These are phyloP conservation scores for Taenioides sp. DNA, from an alignment of 2,797 vertebrate genomes.

Conservation along the genomic window DNA sequence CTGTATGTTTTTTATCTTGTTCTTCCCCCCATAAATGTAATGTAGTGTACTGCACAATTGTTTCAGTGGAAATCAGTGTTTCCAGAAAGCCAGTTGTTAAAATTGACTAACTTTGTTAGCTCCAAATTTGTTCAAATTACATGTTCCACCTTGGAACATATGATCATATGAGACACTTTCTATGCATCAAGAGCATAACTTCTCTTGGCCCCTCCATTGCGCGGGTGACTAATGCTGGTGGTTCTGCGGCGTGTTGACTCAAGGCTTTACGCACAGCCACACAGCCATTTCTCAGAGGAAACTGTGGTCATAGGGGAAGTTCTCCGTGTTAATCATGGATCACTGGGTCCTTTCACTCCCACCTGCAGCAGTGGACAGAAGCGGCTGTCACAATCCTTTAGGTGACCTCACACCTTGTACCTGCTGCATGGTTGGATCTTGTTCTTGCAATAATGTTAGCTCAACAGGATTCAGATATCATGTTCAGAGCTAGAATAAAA, in stretches of 20 bases:
- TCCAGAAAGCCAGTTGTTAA: neutral
- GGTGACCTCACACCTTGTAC: slow-evolving; percentile 64
- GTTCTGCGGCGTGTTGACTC: slow-evolving; percentile 72
- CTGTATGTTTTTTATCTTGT: neutral
- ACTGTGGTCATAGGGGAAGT: slow-evolving; percentile 76
- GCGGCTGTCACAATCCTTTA: slow-evolving; percentile 51
- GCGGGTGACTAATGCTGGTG: slow-evolving; percentile 70
- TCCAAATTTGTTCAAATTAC: slow-evolving; percentile 29
- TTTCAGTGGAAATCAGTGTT: neutral
- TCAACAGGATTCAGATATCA: slow-evolving; percentile 16
- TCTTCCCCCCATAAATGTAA: no score
- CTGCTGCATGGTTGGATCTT: slow-evolving; percentile 22
- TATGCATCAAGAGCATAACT: slow-evolving; percentile 49
- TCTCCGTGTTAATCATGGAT: slow-evolving; percentile 74
- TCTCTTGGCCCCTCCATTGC: slow-evolving; percentile 47
- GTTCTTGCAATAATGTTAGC: slow-evolving; percentile 29
- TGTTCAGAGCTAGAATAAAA: slow-evolving; percentile 22
- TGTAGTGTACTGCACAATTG: neutral
- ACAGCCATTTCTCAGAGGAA: slow-evolving; percentile 73
- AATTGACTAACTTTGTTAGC: slow-evolving; percentile 19
- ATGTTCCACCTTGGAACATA: slow-evolving; percentile 41
- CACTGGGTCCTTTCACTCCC: slow-evolving; percentile 70
- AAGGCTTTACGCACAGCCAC: slow-evolving; percentile 69
- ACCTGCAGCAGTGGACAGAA: slow-evolving; percentile 59
- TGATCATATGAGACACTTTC: slow-evolving; percentile 38